phyloP scores from a whole-genome alignment of 92 coral and sea anemone genomes.

The Blastomussa wellsi region DNA sequence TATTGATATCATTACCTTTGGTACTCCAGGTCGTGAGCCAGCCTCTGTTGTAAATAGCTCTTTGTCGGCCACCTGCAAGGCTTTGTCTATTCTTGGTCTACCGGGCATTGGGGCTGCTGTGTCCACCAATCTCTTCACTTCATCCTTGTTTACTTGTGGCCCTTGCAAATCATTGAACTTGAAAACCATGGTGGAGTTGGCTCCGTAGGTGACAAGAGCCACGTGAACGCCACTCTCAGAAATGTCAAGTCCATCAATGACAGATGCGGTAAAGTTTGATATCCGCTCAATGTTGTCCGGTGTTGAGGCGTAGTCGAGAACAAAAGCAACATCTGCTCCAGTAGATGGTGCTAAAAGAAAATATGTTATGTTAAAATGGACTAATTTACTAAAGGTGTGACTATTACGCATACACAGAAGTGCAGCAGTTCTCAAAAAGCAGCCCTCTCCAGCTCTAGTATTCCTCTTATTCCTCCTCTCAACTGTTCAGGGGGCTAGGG shows the following conservation, averaged over 20 bases:
- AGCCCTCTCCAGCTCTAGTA: background rate
- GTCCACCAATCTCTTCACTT: slow-evolving; percentile 41
- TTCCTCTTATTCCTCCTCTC: no score
- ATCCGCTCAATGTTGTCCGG: slow-evolving; percentile 31
- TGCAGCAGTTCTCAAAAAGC: background rate
- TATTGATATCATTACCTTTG: slow-evolving; percentile 50
- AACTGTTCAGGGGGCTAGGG: no score
- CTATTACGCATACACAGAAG: no score
- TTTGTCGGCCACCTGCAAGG: slow-evolving; percentile 62
- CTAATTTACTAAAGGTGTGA: no score
- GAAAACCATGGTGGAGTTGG: slow-evolving; percentile 48
- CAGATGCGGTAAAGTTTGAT: slow-evolving; percentile 34
- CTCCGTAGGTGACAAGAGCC: slow-evolving; percentile 56
- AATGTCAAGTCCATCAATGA: slow-evolving; percentile 53
- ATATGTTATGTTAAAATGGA: background rate
- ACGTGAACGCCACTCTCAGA: slow-evolving; percentile 60
- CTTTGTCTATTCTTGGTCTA: slow-evolving; percentile 70
- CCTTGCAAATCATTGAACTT: slow-evolving; percentile 44
- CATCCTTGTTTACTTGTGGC: background rate
- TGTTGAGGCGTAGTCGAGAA: slow-evolving; percentile 54
- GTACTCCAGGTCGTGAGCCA: slow-evolving; percentile 79
- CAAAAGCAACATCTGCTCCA: slow-evolving; percentile 67
- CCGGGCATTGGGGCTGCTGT: slow-evolving; percentile 40
- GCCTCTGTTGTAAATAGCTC: slow-evolving; percentile 62
- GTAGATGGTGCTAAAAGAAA: slow-evolving; percentile 48